Percentiles rank a stretch among this genome's conserved stretches.
phyloP scores from a whole-genome alignment of 2,113 vertebrate genomes.

The Callospermophilus lateralis region DNA sequence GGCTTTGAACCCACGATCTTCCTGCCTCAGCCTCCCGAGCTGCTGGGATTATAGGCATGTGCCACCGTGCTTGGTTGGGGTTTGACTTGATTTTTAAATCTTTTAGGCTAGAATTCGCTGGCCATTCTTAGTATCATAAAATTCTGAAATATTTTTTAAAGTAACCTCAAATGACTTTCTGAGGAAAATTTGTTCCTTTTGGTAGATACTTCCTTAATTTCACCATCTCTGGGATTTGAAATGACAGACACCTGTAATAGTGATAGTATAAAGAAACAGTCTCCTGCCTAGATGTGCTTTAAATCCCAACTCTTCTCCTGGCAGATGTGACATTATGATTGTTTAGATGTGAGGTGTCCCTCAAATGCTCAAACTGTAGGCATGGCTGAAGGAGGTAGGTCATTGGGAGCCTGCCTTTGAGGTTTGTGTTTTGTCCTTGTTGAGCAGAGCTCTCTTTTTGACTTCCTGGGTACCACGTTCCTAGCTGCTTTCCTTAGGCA shows the following conservation, averaged over 20 bases:
- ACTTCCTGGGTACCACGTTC: too few relatives aligned
- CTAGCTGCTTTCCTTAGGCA: too few relatives aligned
- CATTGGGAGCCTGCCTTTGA: too few relatives aligned
- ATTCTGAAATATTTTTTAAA: background rate
- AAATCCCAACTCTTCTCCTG: background rate
- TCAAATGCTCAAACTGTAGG: too few relatives aligned
- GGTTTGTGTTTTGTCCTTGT: too few relatives aligned
- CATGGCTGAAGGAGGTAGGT: too few relatives aligned
- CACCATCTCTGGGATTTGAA: background rate
- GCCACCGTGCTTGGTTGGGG: background rate
- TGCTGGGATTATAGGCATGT: too few relatives aligned
- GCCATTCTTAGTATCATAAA: background rate
- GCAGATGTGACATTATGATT: background rate
- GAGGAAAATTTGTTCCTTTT: background rate
- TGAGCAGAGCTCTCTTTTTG: too few relatives aligned
- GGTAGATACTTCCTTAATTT: background rate
- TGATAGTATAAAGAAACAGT: background rate
- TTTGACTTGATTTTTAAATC: constrained; percentile 34
- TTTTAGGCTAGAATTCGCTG: background rate
- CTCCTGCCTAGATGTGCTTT: background rate
- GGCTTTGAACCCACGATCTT: too few relatives aligned
- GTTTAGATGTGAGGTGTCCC: too few relatives aligned
- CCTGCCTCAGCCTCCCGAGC: too few relatives aligned
- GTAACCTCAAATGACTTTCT: background rate
- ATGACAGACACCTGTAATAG: background rate